A percentile compares a stretch with the other conserved stretches of the same genome.
Evolutionary conservation across 2,113 vertebrate genomes (phyloP).

Genomic region (Tor tambroides): DNA sequence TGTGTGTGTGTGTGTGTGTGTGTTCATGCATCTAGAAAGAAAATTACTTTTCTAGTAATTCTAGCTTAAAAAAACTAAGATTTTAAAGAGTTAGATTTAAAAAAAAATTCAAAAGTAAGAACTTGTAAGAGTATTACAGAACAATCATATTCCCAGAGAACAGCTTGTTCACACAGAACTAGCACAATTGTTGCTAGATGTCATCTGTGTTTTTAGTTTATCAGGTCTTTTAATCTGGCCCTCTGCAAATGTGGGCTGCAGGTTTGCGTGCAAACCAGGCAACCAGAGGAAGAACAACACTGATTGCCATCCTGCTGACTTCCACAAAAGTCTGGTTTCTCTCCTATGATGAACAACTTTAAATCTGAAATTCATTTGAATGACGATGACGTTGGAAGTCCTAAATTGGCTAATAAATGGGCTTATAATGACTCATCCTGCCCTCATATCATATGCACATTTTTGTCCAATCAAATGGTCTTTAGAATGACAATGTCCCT

Average conservation of each 20-base stretch:
- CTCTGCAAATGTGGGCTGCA: conserved; percentile 23
- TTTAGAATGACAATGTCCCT: too few relatives aligned
- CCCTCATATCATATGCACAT: too few relatives aligned
- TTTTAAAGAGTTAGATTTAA: not conserved
- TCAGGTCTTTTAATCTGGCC: conserved; percentile 50
- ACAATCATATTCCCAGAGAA: not conserved
- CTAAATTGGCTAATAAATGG: too few relatives aligned
- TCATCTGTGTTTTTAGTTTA: conserved; percentile 33
- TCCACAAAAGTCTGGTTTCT: conserved; percentile 5
- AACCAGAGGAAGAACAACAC: conserved; percentile 20
- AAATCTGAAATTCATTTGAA: not conserved
- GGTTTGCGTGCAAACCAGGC: conserved; percentile 43
- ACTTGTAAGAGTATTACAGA: not conserved
- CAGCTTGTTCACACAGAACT: not conserved
- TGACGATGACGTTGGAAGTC: not conserved
- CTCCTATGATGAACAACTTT: not conserved
- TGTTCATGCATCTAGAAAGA: too few relatives aligned
- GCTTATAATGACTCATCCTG: too few relatives aligned
- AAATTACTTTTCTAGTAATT: not conserved
- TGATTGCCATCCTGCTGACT: conserved; percentile 37
- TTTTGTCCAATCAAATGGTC: too few relatives aligned
- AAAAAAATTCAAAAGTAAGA: not conserved
- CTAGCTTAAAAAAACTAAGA: too few relatives aligned
- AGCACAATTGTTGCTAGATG: conserved; percentile 10
- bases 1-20: too few relatives aligned